Evolutionary conservation across 2,888 invertebrate species (phyloP), one percentile per base, ranked within the genome.

Genomic region (Luffia ferchaultella): DNA sequence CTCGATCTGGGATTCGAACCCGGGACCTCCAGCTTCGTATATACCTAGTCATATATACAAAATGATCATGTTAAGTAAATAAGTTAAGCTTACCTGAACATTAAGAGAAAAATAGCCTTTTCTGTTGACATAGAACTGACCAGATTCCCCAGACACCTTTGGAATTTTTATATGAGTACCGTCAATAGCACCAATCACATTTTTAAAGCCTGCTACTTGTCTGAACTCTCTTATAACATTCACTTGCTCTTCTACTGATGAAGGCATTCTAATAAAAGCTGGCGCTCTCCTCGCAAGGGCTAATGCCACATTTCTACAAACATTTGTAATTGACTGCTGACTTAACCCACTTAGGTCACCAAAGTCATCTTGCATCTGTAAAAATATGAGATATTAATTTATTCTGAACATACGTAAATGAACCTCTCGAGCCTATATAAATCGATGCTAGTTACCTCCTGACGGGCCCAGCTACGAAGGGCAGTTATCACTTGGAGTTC

Each of bases 141-240:
- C 54, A 18, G 2, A 2, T 41, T 52, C 50, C 16, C 55, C 55
- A 15, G 48, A 46, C 44, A 42, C 19, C 52, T 55, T 54, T 46
- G 20, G 45, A 16, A 57, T 54, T 52, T 20, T 50, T 16, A 57
- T 56, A 19, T 57, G 57, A 16, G 54, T 56, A 42, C 54, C 49
- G 42, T 54, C 50, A 15, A 53, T 53, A n/a, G 51, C 47, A 5
- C 55, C 53, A 3, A 53, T 20, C 2, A 52, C 52, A 40, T 43
- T 20, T n/a, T 20, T 20, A 30, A 55, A 52, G 1, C 50, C 30
- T 16, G 19, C 3, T 9, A 51, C 45, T 18, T 12, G 15, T 1
- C 18, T 15, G 19, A 51, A 51, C n/a, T 45, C 42, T 17, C 18
- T 2, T 15, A 48, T 42, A 16, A 19, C 19, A 15, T 45, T 12